Conservation (phyloP, 2,113 vertebrate genomes). For the Collichthys lucidus region DNA sequence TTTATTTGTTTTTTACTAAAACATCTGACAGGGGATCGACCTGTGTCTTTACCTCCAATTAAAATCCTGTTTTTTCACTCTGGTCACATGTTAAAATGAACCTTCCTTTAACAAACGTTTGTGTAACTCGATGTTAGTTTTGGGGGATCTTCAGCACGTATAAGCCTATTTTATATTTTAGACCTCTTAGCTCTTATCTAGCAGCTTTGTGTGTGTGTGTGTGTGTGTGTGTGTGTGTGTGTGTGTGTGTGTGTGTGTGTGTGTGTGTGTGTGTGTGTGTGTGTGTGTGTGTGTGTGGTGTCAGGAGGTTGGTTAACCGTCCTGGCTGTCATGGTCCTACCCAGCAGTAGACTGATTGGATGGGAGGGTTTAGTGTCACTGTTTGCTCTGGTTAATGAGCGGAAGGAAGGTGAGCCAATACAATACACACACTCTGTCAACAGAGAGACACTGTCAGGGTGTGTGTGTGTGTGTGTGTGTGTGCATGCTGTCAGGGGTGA, state of each 20-base stretch:
- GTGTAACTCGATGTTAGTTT: background rate
- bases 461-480: constrained; percentile 21
- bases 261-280: constrained; percentile 22
- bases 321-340: constrained; percentile 52
- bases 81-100: background rate
- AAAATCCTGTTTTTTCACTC: background rate
- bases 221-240: constrained; percentile 25
- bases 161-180: constrained; percentile 31
- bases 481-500: constrained; percentile 37
- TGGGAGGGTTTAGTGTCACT: constrained; percentile 68
- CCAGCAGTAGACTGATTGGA: constrained; percentile 68
- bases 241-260: constrained; percentile 22
- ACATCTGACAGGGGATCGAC: too few relatives aligned
- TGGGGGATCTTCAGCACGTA: background rate
- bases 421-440: constrained; percentile 62
- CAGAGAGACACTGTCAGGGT: constrained; percentile 30
- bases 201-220: background rate
- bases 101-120: background rate
- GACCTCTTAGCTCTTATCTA: constrained; percentile 10
- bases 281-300: constrained; percentile 16
- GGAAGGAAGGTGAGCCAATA: constrained; percentile 75
- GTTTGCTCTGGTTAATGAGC: constrained; percentile 80
- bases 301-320: constrained; percentile 38
- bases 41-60: too few relatives aligned
- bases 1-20: too few relatives aligned